Base-by-base conservation (phyloP, 2,888 invertebrate genomes). In the Stegophylla sp. region DNA sequence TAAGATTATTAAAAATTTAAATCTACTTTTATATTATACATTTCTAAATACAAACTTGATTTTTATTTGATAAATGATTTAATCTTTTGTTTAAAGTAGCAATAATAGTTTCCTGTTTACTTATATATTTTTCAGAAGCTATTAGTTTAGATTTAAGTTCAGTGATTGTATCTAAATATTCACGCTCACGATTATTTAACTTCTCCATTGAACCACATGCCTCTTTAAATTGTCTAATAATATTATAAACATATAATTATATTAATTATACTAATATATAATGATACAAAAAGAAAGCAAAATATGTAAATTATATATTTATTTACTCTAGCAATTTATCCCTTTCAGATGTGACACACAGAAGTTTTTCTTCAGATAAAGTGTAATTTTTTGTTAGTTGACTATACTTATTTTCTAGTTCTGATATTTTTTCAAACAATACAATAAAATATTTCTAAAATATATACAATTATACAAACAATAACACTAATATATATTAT, bases 331-430 rank as follows among this genome's bases (percentile, higher is more conserved):
- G 56, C 41, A 79, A 61, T 63, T 41, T 71, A 41, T 79, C 71
- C 9, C 71, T 69, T 71, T 79, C 79, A 51, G 79, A 63, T 48
- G 71, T 71, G 1, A 79, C 41, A 71, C 12, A n/a, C 7, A 41
- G 20, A 0, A 79, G 41, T 26, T 79, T 71, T 48, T 79, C 79
- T 79, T 71, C 71, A 23, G 41, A 51, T 34, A 23, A 48, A 12
- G 20, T 79, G 13, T 51, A 48, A 61, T 69, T 48, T 51, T 79
- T 79, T 41, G 51, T 61, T 13, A 71, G 17, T 1, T 51, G 61
- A 23, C 45, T 51, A 79, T 79, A 71, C 63, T 71, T 61, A 71
- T 63, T 71, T 79, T 79, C 79, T 63, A 79, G 79, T 48, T 79
- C 79, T 17, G 61, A 61, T 71, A 79, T 71, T 63, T 79, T 79